phyloP scores from a whole-genome alignment of 2,888 invertebrate species.

The Tetramorium bicarinatum region DNA sequence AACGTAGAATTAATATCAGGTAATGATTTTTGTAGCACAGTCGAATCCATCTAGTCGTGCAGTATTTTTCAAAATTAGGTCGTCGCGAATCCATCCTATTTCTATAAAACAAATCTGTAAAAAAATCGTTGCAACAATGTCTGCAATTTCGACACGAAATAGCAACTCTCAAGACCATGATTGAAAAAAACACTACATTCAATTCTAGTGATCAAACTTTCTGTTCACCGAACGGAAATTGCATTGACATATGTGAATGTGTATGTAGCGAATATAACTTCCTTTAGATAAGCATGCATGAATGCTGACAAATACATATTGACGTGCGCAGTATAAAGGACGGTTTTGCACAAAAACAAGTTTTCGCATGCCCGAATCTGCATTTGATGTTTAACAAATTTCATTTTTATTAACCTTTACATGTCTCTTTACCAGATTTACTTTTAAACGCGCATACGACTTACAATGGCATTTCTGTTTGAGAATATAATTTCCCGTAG shows the following conservation, averaged over 20 bases:
- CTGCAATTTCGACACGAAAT: conserved; percentile 49
- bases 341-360: conserved; percentile 31
- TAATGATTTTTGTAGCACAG: conserved; percentile 23
- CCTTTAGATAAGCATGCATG: conserved; percentile 59
- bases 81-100: conserved; percentile 21
- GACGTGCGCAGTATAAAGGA: conserved; percentile 31
- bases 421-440: neutral
- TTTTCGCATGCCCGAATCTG: conserved; percentile 40
- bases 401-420: conserved; percentile 19
- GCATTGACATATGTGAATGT: conserved; percentile 53
- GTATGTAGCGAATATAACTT: conserved; percentile 52
- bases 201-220: conserved; percentile 58
- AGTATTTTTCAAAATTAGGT: conserved; percentile 36
- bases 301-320: conserved; percentile 48
- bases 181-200: conserved; percentile 51
- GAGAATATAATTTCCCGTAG: neutral
- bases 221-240: conserved; percentile 53
- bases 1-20: neutral
- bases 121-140: conserved; percentile 51
- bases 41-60: conserved; percentile 11
- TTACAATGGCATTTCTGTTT: conserved; percentile 2
- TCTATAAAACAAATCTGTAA: conserved; percentile 48
- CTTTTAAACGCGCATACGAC: neutral
- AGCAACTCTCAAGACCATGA: conserved; percentile 53
- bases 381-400: conserved; percentile 35